A percentile compares a stretch with the other conserved stretches of the same genome.
These are phyloP conservation scores for Epinotia brunnichana DNA, from an alignment of 2,888 invertebrate genomes.

Conservation along the genomic window DNA sequence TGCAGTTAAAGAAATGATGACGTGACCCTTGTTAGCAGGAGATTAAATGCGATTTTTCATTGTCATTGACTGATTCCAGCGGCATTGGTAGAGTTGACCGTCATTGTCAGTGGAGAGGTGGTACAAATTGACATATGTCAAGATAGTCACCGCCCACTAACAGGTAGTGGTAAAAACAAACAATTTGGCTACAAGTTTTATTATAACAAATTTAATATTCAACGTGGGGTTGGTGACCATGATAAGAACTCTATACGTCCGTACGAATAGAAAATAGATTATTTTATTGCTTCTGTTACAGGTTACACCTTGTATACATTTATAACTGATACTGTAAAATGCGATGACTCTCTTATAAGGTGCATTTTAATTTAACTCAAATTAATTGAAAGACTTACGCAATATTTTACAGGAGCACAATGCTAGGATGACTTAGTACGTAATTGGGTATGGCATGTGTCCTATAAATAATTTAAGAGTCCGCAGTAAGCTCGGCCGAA, in stretches of 20 bases:
- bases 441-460: no score
- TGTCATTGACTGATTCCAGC: not conserved
- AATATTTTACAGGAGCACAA: no score
- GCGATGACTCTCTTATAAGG: no score
- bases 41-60: constrained; percentile 10
- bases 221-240: not conserved
- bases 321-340: no score
- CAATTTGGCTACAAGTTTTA: constrained; percentile 18
- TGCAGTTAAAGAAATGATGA: not conserved
- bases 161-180: constrained; percentile 33
- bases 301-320: no score
- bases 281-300: no score
- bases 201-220: not conserved
- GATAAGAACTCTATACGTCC: not conserved
- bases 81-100: constrained; percentile 15
- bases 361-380: no score
- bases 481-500: no score
- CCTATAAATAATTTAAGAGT: no score
- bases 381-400: no score
- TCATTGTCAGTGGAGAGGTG: constrained; percentile 36
- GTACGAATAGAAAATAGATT: no score
- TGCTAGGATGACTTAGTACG: no score
- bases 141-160: constrained; percentile 35
- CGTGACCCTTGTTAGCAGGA: not conserved
- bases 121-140: constrained; percentile 41